Conservation (phyloP, 2,113 vertebrate genomes). For the Ranitomeya imitator region DNA sequence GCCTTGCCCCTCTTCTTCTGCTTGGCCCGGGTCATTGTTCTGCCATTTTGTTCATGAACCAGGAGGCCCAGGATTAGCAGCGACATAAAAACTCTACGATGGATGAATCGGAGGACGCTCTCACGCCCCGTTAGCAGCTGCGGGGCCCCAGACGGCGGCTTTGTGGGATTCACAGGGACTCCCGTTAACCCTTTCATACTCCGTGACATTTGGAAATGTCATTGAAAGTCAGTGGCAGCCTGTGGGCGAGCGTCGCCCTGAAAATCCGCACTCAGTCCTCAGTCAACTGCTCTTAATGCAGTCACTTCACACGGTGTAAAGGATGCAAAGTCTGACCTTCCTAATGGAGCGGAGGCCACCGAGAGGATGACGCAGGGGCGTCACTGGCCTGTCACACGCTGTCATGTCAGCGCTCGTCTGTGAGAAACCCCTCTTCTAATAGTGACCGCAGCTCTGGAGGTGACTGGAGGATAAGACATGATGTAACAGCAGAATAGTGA, state of each 20-base stretch:
- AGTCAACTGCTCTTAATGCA: neutral
- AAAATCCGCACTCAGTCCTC: neutral
- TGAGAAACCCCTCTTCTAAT: neutral
- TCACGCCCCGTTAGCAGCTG: too few relatives aligned
- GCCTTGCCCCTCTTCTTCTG: too few relatives aligned
- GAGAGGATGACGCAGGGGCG: neutral
- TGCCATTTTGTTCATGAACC: neutral
- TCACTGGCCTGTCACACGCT: neutral
- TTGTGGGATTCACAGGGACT: neutral
- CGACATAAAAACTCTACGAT: too few relatives aligned
- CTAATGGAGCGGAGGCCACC: neutral
- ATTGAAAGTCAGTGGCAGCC: conserved; percentile 21
- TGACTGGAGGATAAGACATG: neutral
- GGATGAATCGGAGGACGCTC: too few relatives aligned
- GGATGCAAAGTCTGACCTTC: neutral
- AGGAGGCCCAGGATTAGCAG: neutral
- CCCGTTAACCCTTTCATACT: neutral
- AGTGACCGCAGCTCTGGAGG: neutral
- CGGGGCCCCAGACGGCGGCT: too few relatives aligned
- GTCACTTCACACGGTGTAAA: neutral
- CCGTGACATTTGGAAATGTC: conserved; percentile 29
- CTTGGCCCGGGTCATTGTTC: too few relatives aligned
- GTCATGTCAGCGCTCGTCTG: neutral
- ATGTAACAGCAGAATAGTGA: neutral
- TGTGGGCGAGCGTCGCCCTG: neutral